Conservation (phyloP, 2,888 invertebrate genomes). For the Zaprionus obscuricornis region DNA sequence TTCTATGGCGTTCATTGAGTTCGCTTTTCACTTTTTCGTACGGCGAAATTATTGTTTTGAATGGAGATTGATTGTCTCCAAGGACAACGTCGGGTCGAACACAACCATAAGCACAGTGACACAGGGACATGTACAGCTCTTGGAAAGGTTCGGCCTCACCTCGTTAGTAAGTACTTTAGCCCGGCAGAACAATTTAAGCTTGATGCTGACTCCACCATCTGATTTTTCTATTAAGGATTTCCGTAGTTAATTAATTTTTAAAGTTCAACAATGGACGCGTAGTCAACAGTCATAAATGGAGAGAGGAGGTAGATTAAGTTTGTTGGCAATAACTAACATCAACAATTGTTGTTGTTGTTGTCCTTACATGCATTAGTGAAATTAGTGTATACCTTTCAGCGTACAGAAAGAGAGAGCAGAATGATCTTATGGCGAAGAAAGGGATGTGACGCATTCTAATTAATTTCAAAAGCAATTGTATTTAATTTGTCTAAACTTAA, state of each 20-base stretch:
- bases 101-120: too few relatives aligned
- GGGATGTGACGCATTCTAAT: constrained; percentile 56
- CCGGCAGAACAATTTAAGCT: constrained; percentile 51
- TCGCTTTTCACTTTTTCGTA: constrained; percentile 63
- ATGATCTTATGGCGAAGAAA: constrained; percentile 11
- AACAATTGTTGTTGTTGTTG: constrained; percentile 23
- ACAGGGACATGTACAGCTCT: constrained; percentile 37
- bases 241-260: constrained; percentile 76
- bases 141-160: constrained; percentile 44
- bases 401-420: neutral
- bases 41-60: constrained; percentile 76
- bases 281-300: constrained; percentile 59
- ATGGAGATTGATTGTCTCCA: constrained; percentile 81
- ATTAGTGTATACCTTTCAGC: constrained; percentile 42
- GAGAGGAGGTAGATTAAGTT: neutral
- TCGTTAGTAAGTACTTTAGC: constrained; percentile 38
- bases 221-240: constrained; percentile 61
- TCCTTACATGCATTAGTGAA: constrained; percentile 74
- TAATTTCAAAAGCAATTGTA: constrained; percentile 61
- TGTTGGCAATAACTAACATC: neutral
- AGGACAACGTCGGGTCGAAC: constrained; percentile 66
- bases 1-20: constrained; percentile 54
- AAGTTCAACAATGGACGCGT: constrained; percentile 61
- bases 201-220: constrained; percentile 29
- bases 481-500: constrained; percentile 42